Base-by-base conservation (phyloP, 2,797 vertebrate species). In the Hyperoplus lanceolatus region DNA sequence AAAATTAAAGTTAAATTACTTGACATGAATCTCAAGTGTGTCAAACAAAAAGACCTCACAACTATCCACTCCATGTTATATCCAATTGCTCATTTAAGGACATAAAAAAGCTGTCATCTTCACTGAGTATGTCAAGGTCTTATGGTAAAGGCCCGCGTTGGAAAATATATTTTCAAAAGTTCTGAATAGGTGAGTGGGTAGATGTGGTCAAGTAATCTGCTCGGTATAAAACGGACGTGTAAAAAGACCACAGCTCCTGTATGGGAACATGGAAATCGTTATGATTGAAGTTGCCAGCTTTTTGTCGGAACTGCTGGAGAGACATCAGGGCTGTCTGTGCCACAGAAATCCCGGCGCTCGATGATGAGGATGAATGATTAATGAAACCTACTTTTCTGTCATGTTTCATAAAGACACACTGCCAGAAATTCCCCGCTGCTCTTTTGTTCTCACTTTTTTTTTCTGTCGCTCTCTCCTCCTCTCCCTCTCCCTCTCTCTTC, bases 301-400 rank as follows among this genome's bases (percentile, higher is more conserved):
- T 78, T 54, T 38, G 58, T 76, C 29, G 70, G 74, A 68, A 45
- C 57, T 75, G 66, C 62, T 59, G 29, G 50, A 36, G 56, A 84
- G 56, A 75, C 81, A 85, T 91, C 86, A 86, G 56, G 46, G 66
- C 84, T 75, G 85, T 80, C 80, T 84, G 83, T 79, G 82, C 56
- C 80, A 68, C 73, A 57, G 69, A 87, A 82, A 90, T 77, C 46
- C 36, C 55, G 80, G 80, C 75, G 29, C 29, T 29, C 66, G 83
- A 82, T 83, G 89, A 89, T 91, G 86, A 90, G 64, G 15, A 82
- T 93, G 84, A 93, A 94, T 92, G 89, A 90, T 94, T 92, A 90
- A 94, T 90, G 91, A 82, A 92, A 86, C 88, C 89, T 87, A 87
- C 91, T 93, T 91, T 89, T 88, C 91, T 92, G 93, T 91, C 86